A percentile compares a stretch with the other conserved stretches of the same genome.
Conservation (phyloP, 2,113 vertebrate species). For the Halichoeres trimaculatus region DNA sequence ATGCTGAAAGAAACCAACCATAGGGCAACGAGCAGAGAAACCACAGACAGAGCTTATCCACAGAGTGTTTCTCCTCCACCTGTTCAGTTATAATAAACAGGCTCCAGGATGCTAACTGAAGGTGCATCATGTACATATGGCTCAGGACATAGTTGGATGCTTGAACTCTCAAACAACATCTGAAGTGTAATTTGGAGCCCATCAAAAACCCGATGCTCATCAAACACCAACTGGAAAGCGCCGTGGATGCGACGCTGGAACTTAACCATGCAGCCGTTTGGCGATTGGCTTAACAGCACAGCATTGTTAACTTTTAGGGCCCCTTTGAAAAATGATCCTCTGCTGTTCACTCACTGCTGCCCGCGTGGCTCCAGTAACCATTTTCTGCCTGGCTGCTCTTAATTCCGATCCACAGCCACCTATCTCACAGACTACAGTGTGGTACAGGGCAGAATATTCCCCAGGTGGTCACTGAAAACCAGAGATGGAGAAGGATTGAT, state of each 20-base stretch:
- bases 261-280: constrained; percentile 56
- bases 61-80: neutral
- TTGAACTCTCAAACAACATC: constrained; percentile 64
- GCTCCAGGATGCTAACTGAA: constrained; percentile 55
- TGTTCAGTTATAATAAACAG: constrained; percentile 16
- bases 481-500: constrained; percentile 50
- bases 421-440: constrained; percentile 38
- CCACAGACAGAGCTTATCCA: neutral
- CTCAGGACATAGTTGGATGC: constrained; percentile 55
- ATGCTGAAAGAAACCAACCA: neutral
- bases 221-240: constrained; percentile 63
- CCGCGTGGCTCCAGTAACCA: constrained; percentile 68
- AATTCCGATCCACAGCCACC: constrained; percentile 67
- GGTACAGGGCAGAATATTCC: constrained; percentile 60
- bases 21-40: neutral
- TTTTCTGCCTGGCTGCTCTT: constrained; percentile 80
- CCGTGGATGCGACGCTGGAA: constrained; percentile 40
- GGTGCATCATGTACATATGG: constrained; percentile 58
- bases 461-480: constrained; percentile 45
- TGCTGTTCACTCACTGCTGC: constrained; percentile 61
- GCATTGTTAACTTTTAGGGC: constrained; percentile 71
- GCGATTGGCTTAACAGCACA: constrained; percentile 63
- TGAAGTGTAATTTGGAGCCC: constrained; percentile 70
- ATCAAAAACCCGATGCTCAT: constrained; percentile 53
- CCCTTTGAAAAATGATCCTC: constrained; percentile 72